Conservation (phyloP, 2,888 invertebrate genomes). For the Rotaria magnacalcarata region DNA sequence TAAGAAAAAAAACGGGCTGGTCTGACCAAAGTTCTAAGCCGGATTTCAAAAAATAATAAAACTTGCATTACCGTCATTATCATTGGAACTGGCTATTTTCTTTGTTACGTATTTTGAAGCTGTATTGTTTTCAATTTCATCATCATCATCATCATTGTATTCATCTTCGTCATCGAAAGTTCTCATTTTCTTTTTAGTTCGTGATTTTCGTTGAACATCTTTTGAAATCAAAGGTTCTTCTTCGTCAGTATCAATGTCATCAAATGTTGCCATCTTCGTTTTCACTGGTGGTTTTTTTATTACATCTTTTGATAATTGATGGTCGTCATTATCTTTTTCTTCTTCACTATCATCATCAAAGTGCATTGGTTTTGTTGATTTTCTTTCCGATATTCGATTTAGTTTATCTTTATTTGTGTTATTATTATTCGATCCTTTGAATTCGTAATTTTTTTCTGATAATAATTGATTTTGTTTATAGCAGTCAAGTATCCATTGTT, state of each 20-base stretch:
- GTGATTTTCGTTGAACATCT: too few species aligned
- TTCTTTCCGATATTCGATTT: constrained; percentile 19
- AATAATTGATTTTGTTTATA: constrained; percentile 37
- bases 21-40: too few species aligned
- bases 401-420: not conserved
- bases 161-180: constrained; percentile 38
- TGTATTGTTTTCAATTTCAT: not conserved
- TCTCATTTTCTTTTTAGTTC: constrained; percentile 22
- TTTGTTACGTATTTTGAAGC: constrained; percentile 15
- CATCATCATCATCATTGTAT: not conserved
- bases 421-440: not conserved
- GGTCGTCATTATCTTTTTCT: not conserved
- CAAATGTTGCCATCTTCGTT: not conserved
- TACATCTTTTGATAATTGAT: not conserved
- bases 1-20: too few species aligned
- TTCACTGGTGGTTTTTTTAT: not conserved
- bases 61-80: not conserved
- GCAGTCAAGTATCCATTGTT: constrained; percentile 45
- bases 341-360: not conserved
- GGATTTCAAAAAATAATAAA: too few species aligned
- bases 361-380: constrained; percentile 18
- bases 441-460: constrained; percentile 36
- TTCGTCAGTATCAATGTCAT: not conserved
- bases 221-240: not conserved
- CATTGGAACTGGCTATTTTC: not conserved